Percentiles rank a stretch among this genome's conserved stretches.
phyloP scores from a whole-genome alignment of 2,113 vertebrate species.

The Mustela lutreola region DNA sequence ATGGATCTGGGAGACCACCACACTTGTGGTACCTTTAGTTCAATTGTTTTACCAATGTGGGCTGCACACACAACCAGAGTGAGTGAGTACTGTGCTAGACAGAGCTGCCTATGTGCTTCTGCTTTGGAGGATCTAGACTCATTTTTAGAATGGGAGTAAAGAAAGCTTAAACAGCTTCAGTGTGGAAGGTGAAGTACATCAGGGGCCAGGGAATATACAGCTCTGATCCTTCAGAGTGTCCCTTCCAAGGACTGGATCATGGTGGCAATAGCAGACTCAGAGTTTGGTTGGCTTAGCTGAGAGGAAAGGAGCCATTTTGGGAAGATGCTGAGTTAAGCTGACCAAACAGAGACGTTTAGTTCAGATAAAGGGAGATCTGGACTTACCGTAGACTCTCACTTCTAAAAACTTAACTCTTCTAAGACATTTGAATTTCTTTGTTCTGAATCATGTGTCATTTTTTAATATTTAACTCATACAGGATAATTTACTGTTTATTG shows the following conservation, averaged over 20 bases:
- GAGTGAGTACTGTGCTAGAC: not conserved
- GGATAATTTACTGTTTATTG: not conserved
- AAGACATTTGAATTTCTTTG: not conserved
- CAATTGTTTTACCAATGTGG: not conserved
- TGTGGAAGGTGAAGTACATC: not conserved
- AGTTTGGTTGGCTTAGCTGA: not conserved
- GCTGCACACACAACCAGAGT: not conserved
- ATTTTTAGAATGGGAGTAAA: not conserved
- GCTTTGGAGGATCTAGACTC: not conserved
- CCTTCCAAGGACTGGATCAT: not conserved
- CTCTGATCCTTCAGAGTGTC: not conserved
- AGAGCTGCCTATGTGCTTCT: not conserved
- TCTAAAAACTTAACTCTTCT: not conserved
- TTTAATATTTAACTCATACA: not conserved
- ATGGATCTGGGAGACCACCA: not conserved
- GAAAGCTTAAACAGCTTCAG: not conserved
- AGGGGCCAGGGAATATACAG: not conserved
- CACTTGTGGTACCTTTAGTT: no score
- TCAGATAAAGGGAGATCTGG: not conserved
- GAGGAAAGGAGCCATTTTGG: not conserved
- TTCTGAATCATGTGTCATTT: slow-evolving; percentile 8
- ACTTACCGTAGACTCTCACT: not conserved
- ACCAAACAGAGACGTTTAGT: not conserved
- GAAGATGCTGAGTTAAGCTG: not conserved
- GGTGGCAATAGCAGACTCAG: not conserved